These are phyloP conservation scores for Micromys minutus DNA, from an alignment of 2,113 vertebrate genomes.

Conservation along the genomic window DNA sequence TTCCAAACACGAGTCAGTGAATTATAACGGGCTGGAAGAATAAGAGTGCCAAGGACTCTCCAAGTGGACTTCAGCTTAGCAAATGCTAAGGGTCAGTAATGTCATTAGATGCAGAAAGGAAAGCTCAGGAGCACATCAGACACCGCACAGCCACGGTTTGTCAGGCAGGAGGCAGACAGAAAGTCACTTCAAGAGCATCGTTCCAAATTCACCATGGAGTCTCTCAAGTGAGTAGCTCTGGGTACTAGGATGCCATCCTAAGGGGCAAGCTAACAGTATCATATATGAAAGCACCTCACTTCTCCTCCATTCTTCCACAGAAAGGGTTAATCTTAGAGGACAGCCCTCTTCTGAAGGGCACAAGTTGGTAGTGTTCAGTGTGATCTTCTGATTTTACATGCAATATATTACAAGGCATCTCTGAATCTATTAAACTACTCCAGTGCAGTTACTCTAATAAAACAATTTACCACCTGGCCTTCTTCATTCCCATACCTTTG, in stretches of 20 bases:
- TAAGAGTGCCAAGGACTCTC: not conserved
- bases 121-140: not conserved
- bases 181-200: not conserved
- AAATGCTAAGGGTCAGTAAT: constrained; percentile 31
- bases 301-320: not conserved
- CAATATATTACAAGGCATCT: constrained; percentile 51
- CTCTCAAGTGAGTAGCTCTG: not conserved
- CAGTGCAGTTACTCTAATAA: constrained; percentile 70
- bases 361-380: not conserved
- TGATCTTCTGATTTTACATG: constrained; percentile 19
- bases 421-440: constrained; percentile 56
- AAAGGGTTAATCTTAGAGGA: constrained; percentile 2
- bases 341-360: not conserved
- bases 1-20: not conserved
- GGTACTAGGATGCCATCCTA: not conserved
- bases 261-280: not conserved
- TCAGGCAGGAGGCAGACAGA: not conserved
- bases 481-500: constrained; percentile 56
- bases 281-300: not conserved
- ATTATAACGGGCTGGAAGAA: not conserved
- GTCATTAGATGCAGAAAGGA: not conserved
- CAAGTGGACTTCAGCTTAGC: not conserved
- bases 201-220: not conserved
- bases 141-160: not conserved
- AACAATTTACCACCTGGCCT: constrained; percentile 72